A percentile compares a stretch with the other conserved stretches of the same genome.
phyloP scores from a whole-genome alignment of 2,113 vertebrate species.

The Elephantulus edwardii region DNA sequence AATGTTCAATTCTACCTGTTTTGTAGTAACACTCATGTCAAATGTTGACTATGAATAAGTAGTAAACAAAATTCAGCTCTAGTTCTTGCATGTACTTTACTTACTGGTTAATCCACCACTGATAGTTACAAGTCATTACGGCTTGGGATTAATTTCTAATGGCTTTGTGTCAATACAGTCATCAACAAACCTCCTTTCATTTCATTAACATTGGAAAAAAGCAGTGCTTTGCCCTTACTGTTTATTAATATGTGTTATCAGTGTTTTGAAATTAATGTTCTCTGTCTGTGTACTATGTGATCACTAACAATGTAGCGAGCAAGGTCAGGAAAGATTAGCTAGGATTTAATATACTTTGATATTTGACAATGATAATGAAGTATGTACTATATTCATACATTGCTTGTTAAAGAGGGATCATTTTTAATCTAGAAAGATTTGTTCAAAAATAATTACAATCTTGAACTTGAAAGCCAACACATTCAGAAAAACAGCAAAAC shows the following conservation, averaged over 20 bases:
- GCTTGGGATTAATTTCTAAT: background rate
- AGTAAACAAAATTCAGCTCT: too few relatives aligned
- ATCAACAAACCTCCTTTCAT: background rate
- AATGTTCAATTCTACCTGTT: too few relatives aligned
- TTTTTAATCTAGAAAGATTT: conserved; percentile 48
- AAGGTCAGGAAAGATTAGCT: conserved; percentile 65
- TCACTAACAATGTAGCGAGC: conserved; percentile 28
- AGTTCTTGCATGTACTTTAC: too few relatives aligned
- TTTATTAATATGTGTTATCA: conserved; percentile 59
- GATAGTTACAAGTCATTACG: background rate
- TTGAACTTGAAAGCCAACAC: background rate
- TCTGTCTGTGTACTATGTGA: conserved; percentile 28
- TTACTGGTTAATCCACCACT: too few relatives aligned
- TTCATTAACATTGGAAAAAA: conserved; percentile 17
- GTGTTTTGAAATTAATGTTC: conserved; percentile 53
- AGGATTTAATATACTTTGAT: conserved; percentile 68
- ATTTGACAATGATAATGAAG: conserved; percentile 46
- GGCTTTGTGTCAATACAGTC: background rate
- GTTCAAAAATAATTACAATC: conserved; percentile 32
- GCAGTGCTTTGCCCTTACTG: background rate
- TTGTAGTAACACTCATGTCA: too few relatives aligned
- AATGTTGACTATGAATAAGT: too few relatives aligned
- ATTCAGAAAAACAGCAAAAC: background rate
- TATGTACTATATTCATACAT: conserved; percentile 31
- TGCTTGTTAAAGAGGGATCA: conserved; percentile 43